Conservation (phyloP, 2,888 invertebrate species). For the Drosophila rubida region DNA sequence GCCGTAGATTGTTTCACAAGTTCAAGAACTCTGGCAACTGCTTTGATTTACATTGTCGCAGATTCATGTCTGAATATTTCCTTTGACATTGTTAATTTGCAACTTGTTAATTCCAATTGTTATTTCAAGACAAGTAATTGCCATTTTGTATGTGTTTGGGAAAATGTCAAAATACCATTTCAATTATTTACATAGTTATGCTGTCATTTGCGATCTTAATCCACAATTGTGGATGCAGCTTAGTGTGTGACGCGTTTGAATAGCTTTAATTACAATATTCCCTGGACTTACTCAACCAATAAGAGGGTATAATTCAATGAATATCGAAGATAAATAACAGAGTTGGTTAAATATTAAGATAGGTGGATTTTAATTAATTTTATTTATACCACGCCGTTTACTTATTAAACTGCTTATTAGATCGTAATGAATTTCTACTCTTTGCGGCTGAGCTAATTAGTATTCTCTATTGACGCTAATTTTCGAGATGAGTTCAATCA, state of each 20-base stretch:
- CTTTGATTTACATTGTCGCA: neutral
- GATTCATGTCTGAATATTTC: neutral
- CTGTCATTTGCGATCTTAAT: neutral
- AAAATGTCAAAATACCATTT: neutral
- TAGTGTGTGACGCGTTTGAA: neutral
- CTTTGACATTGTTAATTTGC: neutral
- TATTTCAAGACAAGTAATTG: neutral
- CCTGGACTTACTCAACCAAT: neutral
- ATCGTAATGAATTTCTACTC: neutral
- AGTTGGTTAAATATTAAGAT: neutral
- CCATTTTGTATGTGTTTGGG: neutral
- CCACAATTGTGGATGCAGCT: neutral
- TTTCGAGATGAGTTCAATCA: no score
- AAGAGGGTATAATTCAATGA: neutral
- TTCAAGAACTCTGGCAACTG: neutral
- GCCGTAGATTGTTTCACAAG: neutral
- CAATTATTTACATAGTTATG: neutral
- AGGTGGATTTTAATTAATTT: neutral
- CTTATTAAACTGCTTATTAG: neutral
- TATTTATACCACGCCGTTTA: neutral
- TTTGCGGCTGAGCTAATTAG: neutral
- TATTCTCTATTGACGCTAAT: no score
- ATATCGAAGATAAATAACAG: neutral
- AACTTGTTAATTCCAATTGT: neutral
- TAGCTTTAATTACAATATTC: neutral